These are phyloP conservation scores for Planiliza haematocheilus DNA, from an alignment of 2,113 vertebrate genomes.

Conservation along the genomic window DNA sequence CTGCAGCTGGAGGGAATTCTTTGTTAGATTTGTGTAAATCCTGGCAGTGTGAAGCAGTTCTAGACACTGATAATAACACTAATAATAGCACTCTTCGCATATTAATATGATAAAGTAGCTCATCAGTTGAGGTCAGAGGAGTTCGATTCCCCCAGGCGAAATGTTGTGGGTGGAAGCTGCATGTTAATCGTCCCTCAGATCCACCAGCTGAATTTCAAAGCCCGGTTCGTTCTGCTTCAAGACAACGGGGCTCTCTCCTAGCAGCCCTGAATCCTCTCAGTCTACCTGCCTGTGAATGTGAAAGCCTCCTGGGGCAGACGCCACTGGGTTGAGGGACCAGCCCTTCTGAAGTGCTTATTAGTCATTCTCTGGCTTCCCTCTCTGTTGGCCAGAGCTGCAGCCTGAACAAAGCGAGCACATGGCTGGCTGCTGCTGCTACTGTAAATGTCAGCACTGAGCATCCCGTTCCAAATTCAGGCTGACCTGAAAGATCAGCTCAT, in stretches of 20 bases:
- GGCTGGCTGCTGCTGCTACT: slow-evolving; percentile 24
- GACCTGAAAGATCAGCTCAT: slow-evolving; percentile 23
- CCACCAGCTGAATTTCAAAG: slow-evolving; percentile 39
- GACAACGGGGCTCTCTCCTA: slow-evolving; percentile 23
- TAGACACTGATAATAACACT: slow-evolving; percentile 19
- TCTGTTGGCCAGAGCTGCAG: slow-evolving; percentile 14
- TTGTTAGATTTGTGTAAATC: neutral
- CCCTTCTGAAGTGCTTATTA: slow-evolving; percentile 29
- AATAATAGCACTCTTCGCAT: slow-evolving; percentile 29
- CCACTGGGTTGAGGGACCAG: slow-evolving; percentile 13
- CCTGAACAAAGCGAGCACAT: neutral
- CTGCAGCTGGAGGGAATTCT: neutral
- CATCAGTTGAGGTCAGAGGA: slow-evolving; percentile 51
- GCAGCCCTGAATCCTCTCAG: neutral
- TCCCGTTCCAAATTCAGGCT: slow-evolving; percentile 23
- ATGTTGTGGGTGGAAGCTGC: slow-evolving; percentile 34
- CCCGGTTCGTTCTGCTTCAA: slow-evolving; percentile 36
- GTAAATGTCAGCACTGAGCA: slow-evolving; percentile 38
- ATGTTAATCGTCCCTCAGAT: slow-evolving; percentile 41
- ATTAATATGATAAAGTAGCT: slow-evolving; percentile 51
- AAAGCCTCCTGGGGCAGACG: slow-evolving; percentile 23
- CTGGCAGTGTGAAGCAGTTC: neutral
- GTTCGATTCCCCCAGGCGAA: slow-evolving; percentile 18
- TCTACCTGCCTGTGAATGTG: slow-evolving; percentile 35
- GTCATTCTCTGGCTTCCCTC: slow-evolving; percentile 29